A percentile compares a stretch with the other conserved stretches of the same genome.
Evolutionary conservation across 2,797 vertebrate species (phyloP).

Genomic region (Tapirus indicus): DNA sequence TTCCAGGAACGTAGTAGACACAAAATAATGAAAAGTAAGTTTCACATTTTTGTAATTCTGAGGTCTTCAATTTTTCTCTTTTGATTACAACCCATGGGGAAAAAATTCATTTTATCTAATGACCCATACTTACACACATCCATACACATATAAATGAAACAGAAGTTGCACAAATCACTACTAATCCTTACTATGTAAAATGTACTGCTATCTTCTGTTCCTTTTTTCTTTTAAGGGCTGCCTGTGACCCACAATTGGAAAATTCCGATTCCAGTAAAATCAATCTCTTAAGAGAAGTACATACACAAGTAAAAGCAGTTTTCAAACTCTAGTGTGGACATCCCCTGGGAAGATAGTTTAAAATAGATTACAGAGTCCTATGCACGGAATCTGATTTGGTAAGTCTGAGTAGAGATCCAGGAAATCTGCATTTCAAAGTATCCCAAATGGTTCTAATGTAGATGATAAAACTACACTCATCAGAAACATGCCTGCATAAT

Average conservation of each 20-base stretch:
- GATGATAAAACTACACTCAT: background rate
- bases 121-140: background rate
- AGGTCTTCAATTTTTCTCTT: background rate
- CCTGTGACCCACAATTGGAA: background rate
- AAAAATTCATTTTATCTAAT: background rate
- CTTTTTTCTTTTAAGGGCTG: slow-evolving; percentile 10
- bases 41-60: background rate
- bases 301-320: background rate
- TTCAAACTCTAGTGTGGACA: background rate
- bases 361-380: slow-evolving; percentile 15
- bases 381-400: slow-evolving; percentile 25
- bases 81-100: background rate
- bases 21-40: background rate
- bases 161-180: background rate
- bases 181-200: slow-evolving; percentile 7
- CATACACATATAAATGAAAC: background rate
- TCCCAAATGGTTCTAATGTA: background rate
- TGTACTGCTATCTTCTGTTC: background rate
- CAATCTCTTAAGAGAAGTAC: background rate
- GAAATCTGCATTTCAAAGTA: slow-evolving; percentile 39
- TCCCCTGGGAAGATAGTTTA: background rate
- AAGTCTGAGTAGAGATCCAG: background rate
- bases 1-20: background rate
- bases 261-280: slow-evolving; percentile 5
- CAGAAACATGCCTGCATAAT: background rate